These are phyloP conservation scores for Gorilla gorilla DNA, from an alignment of 2,113 vertebrate genomes.

Conservation along the genomic window DNA sequence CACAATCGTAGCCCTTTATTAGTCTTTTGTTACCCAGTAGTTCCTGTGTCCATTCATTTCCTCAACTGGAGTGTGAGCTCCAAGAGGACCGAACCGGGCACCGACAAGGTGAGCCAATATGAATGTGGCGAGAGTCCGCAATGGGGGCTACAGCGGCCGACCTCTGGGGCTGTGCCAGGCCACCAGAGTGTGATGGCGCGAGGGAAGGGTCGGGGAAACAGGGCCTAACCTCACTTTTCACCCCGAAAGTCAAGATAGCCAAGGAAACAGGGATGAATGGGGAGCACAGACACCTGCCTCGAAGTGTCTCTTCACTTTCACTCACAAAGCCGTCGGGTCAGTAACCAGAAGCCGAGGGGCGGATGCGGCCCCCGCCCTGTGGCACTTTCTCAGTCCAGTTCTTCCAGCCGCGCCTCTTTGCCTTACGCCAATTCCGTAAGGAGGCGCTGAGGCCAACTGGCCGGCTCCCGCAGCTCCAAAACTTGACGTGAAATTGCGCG, in stretches of 20 bases:
- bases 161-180: background rate
- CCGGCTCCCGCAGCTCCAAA: background rate
- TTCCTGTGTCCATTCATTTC: background rate
- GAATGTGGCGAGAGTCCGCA: background rate
- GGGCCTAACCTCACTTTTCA: background rate
- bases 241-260: background rate
- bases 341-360: accelerated
- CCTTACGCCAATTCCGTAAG: slow-evolving; percentile 50
- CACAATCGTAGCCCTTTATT: background rate
- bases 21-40: background rate
- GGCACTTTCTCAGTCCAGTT: background rate
- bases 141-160: background rate
- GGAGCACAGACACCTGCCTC: background rate
- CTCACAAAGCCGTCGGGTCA: background rate
- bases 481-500: background rate
- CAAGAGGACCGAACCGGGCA: background rate
- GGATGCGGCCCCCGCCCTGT: accelerated
- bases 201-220: background rate
- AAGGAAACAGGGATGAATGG: too few relatives aligned
- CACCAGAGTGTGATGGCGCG: background rate
- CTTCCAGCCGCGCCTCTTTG: background rate
- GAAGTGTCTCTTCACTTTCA: background rate
- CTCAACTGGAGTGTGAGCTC: background rate
- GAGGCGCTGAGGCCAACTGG: background rate
- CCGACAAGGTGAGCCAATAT: background rate